Evolutionary conservation across 2,113 vertebrate species (phyloP).

Genomic region (Hyla sarda): DNA sequence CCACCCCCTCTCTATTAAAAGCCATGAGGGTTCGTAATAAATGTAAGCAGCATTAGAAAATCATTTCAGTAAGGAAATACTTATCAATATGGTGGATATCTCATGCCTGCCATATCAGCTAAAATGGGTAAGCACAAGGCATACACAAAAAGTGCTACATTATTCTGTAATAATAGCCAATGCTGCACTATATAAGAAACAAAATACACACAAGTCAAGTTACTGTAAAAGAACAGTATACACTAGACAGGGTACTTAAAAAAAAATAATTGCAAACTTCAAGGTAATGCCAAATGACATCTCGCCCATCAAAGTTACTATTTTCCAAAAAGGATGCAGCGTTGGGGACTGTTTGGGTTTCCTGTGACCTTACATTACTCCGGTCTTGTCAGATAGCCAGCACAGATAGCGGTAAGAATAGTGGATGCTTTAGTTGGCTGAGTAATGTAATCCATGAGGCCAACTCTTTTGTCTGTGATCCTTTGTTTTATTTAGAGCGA

Average conservation of each 20-base stretch:
- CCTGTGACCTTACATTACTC: constrained; percentile 18
- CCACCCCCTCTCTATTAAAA: no score
- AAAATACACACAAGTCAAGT: no score
- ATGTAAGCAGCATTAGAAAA: no score
- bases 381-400: constrained; percentile 22
- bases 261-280: background rate
- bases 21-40: no score
- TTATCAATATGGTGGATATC: no score
- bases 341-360: constrained; percentile 19
- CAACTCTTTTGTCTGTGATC: background rate
- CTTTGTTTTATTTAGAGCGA: background rate
- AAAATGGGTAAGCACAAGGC: no score
- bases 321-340: constrained; percentile 4
- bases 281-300: background rate
- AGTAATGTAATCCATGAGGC: background rate
- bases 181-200: no score
- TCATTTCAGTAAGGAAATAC: no score
- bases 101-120: no score
- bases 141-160: no score
- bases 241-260: background rate
- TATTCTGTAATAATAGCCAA: no score
- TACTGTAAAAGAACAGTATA: no score
- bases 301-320: constrained; percentile 24
- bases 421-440: background rate
- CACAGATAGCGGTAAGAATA: constrained; percentile 8